Evolutionary conservation across 92 coral and sea anemone species (phyloP).

Genomic region (Parazoanthus atlanticus): DNA sequence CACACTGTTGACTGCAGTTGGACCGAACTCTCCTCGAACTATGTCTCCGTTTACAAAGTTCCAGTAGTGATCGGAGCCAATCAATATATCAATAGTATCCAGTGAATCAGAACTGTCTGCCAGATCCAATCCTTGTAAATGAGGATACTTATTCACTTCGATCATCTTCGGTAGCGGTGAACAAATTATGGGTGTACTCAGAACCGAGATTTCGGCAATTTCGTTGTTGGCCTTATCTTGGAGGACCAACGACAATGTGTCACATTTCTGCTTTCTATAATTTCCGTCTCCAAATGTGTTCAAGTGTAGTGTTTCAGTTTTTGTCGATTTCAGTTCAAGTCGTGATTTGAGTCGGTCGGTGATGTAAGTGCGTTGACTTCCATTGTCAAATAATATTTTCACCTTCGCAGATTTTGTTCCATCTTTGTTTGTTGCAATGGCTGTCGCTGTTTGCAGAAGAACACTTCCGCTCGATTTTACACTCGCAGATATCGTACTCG

Average conservation of each 20-base stretch:
- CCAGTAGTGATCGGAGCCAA: constrained; percentile 77
- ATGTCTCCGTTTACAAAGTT: constrained; percentile 24
- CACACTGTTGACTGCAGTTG: constrained; percentile 58
- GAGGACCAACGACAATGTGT: constrained; percentile 26
- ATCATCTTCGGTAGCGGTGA: constrained; percentile 48
- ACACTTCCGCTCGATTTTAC: constrained; percentile 49
- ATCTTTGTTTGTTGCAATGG: constrained; percentile 61
- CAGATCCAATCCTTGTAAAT: constrained; percentile 50
- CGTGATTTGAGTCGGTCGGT: constrained; percentile 49
- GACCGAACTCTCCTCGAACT: constrained; percentile 61
- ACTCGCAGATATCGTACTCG: constrained; percentile 44
- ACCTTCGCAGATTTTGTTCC: constrained; percentile 54
- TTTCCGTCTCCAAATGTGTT: constrained; percentile 59
- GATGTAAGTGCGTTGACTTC: constrained; percentile 61
- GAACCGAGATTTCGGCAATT: constrained; percentile 40
- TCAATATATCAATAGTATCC: constrained; percentile 53
- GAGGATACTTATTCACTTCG: constrained; percentile 45
- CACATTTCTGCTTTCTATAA: constrained; percentile 56
- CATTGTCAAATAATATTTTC: constrained; percentile 59
- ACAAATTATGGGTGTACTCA: constrained; percentile 60
- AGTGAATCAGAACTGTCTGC: constrained; percentile 50
- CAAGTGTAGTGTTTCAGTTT: constrained; percentile 45
- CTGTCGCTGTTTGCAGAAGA: constrained; percentile 70
- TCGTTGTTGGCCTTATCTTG: constrained; percentile 26
- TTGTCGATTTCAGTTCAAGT: constrained; percentile 43